Percentiles rank a stretch among this genome's conserved stretches.
phyloP scores from a whole-genome alignment of 2,797 vertebrate species.

The Phataginus tricuspis region DNA sequence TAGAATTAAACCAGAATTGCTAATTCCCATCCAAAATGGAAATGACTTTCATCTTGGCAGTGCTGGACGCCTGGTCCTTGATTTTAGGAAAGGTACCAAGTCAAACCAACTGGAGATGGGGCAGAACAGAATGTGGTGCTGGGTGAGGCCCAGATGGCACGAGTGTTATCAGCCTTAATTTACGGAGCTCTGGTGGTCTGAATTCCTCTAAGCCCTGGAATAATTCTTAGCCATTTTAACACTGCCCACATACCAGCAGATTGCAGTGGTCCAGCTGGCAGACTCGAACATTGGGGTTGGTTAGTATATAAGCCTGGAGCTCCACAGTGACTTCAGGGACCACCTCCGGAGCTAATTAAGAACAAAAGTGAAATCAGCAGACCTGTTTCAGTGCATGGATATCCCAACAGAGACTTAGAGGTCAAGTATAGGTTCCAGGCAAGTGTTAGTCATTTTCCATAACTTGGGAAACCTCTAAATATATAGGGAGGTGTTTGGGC shows the following conservation, averaged over 20 bases:
- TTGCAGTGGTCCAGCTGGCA: not conserved
- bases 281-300: fast-evolving
- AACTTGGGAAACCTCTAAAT: not conserved
- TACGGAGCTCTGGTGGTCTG: not conserved
- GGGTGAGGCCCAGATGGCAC: not conserved
- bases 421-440: fast-evolving
- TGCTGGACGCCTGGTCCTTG: slow-evolving; percentile 47
- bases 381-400: fast-evolving
- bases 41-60: slow-evolving; percentile 52
- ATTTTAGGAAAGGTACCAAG: slow-evolving; percentile 55
- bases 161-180: not conserved
- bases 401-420: fast-evolving
- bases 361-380: not conserved
- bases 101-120: slow-evolving; percentile 39
- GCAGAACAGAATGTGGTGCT: not conserved
- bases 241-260: not conserved
- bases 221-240: not conserved
- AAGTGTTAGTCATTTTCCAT: not conserved
- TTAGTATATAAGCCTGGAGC: not conserved
- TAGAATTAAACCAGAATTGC: slow-evolving; percentile 61
- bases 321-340: fast-evolving
- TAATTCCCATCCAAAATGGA: slow-evolving; percentile 62
- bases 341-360: not conserved
- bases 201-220: not conserved
- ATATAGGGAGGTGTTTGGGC: fast-evolving